Conservation (phyloP, 2,113 vertebrate species). For the Crotalus tigris region DNA sequence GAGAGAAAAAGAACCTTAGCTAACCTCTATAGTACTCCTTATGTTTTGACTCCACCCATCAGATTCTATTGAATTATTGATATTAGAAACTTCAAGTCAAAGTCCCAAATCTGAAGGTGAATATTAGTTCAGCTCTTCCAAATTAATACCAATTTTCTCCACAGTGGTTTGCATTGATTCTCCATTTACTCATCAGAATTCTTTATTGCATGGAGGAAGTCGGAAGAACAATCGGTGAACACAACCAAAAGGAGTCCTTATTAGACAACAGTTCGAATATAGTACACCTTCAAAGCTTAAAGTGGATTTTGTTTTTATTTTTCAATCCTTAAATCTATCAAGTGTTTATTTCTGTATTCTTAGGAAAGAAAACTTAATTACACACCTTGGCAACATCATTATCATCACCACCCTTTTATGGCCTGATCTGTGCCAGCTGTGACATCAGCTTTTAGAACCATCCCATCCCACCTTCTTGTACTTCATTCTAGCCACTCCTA, state of each 20-base stretch:
- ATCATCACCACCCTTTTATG: neutral
- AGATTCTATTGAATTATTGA: neutral
- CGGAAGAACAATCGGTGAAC: slow-evolving; percentile 7
- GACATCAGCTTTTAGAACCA: slow-evolving; percentile 62
- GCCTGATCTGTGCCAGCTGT: slow-evolving; percentile 46
- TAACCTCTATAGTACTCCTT: slow-evolving; percentile 9
- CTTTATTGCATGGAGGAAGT: slow-evolving; percentile 15
- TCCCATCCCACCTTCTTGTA: neutral
- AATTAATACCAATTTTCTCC: neutral
- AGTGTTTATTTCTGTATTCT: slow-evolving; percentile 48
- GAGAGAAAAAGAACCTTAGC: neutral
- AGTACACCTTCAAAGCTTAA: slow-evolving; percentile 62
- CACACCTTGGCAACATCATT: slow-evolving; percentile 39
- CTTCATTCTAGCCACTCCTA: slow-evolving; percentile 42
- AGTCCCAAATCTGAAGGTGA: neutral
- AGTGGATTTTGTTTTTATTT: neutral
- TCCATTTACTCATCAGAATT: slow-evolving; percentile 11
- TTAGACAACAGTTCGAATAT: slow-evolving; percentile 30
- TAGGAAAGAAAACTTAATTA: slow-evolving; percentile 35
- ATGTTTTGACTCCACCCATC: slow-evolving; percentile 56
- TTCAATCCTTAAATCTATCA: neutral
- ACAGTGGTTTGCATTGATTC: neutral
- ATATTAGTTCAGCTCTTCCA: neutral
- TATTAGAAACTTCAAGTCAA: neutral
- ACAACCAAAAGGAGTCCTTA: slow-evolving; percentile 27